Base-by-base conservation (phyloP, 2,888 invertebrate genomes). In the Ophioninae sp. region DNA sequence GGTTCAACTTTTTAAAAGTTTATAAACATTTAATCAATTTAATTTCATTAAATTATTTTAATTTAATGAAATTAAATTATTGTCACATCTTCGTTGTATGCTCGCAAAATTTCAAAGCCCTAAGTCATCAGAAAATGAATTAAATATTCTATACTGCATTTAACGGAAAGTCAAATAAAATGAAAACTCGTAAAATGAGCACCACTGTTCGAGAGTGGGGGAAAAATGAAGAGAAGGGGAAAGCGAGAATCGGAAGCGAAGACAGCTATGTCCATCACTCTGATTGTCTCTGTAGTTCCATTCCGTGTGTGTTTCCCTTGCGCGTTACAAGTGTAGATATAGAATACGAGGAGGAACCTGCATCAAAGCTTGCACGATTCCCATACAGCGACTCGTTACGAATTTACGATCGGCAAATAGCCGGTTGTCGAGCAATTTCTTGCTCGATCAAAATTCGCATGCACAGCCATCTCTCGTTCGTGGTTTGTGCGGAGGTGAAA, bases 401-500 rank as follows among this genome's bases (percentile, higher is more conserved):
- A 77, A 77, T 77, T 81, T 62, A 81, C 73, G 68, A 77, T 77
- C 81, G 73, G 77, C 81, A 77, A 81, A 77, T 73, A 41, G 68
- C 44, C 62, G 41, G 21, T 7, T 59, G 21, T 39, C 65, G 39
- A 21, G 67, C 72, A 77, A 81, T 77, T 77, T 50, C 56, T 81
- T 50, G 61, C 67, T 67, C 72, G 77, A 81, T 81, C 64, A 56
- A 62, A 73, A 50, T 81, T 21, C 65, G 39, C 56, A 65, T 50
- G 57, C 64, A 30, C 30, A 59, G 44, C 41, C 8, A 44, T 37
- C 64, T 65, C 8, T 59, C 21, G n/a, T 69, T 37, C 20, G 39
- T n/a, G 17, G 41, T 56, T 23, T n/a, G 61, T 41, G 23, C 37
- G 44, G 50, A 41, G 20, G 68, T 74, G 61, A 68, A 73, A 68